Conservation (phyloP, 64 coral and sea anemone genomes). For the Montipora sp. region DNA sequence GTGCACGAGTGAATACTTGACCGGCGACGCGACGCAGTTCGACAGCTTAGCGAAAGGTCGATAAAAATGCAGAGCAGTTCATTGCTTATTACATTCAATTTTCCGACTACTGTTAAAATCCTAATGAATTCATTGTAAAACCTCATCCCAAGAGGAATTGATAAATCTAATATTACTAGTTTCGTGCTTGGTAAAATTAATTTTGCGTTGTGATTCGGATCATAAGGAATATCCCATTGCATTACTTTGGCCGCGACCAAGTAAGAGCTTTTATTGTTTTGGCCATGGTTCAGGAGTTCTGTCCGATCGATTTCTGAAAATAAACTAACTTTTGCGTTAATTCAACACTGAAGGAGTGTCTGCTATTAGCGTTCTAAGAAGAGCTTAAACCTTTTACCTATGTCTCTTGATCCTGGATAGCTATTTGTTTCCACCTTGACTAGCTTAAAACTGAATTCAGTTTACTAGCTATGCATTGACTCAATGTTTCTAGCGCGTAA, state of each 20-base stretch:
- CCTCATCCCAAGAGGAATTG: conserved; percentile 11
- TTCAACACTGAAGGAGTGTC: conserved; percentile 23
- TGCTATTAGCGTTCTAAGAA: not conserved
- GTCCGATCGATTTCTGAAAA: not conserved
- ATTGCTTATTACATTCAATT: conserved; percentile 13
- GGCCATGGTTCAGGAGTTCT: not conserved
- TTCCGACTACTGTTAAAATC: not conserved
- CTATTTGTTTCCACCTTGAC: not conserved
- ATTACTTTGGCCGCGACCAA: conserved; percentile 23
- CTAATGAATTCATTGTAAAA: conserved; percentile 9
- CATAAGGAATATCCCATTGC: not conserved
- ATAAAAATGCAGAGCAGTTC: not conserved
- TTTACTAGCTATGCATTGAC: not conserved
- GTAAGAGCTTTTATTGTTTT: not conserved
- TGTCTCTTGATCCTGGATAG: not conserved
- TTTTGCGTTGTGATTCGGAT: conserved; percentile 13
- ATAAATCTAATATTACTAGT: conserved; percentile 1
- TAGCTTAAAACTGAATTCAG: not conserved
- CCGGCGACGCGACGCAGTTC: too few relatives aligned
- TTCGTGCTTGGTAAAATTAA: conserved; percentile 55
- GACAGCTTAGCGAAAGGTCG: not conserved
- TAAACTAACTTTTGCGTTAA: conserved; percentile 21
- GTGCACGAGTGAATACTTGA: not conserved
- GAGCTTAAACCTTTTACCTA: not conserved
- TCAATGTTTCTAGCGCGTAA: not conserved